Evolutionary conservation across 2,888 invertebrate genomes (phyloP), one percentile per base, ranked within the genome.

Genomic region (Sycophila texana): DNA sequence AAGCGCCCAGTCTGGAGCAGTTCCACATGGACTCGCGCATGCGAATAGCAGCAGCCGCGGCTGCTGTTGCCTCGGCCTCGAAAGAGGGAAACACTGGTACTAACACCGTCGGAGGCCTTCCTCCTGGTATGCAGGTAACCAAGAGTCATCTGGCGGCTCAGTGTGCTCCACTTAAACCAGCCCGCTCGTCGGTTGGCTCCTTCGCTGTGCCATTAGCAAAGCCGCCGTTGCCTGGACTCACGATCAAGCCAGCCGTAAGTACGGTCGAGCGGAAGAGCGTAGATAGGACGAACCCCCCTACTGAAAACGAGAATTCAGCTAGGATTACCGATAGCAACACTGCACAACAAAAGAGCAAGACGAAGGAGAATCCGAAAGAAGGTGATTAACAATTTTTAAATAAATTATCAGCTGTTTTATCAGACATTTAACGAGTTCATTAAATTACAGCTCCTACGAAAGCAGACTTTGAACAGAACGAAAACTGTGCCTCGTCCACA

Each of bases 81-180:
- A n/a, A 55, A 12, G 16, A 30, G n/a, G 55, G 26, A 18, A 74
- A 68, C 22, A 30, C 16, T 47, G 53, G 84, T 86, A 4, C 86
- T 86, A 0, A 75, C 84, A 4, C 86, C 0, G 82, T 84, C 0
- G 84, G 84, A 0, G 85, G 85, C 0, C 80, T 30, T 61, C 16
- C 26, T 61, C 39, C 83, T 4, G 83, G 85, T 4, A 77, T 84
- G 0, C 77, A 87, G 51, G 85, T 85, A 0, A 85, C 87, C 67
- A 88, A 86, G 68, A 88, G 85, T 68, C 88, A 88, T 30, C 71
- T 88, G 13, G 86, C 87, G 13, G 86, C 88, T 0, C 88, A 88
- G 16, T 88, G 88, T n/a, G 86, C 88, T 0, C 88, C 88, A 0
- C 76, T 85, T 0, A 88, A 88, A 58, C 88, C 88, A 0, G 82